phyloP scores from a whole-genome alignment of 2,888 invertebrate genomes.

The Opisthograptis luteolata region DNA sequence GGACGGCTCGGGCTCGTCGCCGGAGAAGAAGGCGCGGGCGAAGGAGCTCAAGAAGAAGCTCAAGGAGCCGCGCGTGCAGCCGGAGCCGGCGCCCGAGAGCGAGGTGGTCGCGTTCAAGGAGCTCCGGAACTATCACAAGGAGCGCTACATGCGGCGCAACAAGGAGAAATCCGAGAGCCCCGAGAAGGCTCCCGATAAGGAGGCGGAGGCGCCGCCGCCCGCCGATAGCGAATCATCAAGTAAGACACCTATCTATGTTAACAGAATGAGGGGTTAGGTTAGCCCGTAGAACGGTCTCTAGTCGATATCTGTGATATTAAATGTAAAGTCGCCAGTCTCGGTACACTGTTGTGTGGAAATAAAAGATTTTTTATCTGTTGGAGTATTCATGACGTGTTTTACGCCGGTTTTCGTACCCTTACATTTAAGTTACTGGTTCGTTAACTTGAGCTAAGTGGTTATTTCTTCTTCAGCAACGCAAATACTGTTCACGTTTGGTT shows the following conservation, averaged over 20 bases:
- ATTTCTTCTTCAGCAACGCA: background rate
- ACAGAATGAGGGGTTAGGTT: constrained; percentile 23
- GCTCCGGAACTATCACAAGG: constrained; percentile 82
- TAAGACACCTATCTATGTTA: constrained; percentile 74
- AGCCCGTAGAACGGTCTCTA: constrained; percentile 21
- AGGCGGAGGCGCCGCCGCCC: constrained; percentile 35
- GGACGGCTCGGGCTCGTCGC: constrained; percentile 46
- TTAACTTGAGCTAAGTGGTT: constrained; percentile 2
- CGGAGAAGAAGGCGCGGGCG: constrained; percentile 48
- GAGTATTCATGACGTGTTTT: constrained; percentile 74
- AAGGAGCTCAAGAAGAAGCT: constrained; percentile 23
- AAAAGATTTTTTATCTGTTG: constrained; percentile 75
- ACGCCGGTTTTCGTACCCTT: constrained; percentile 63
- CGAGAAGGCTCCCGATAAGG: constrained; percentile 52
- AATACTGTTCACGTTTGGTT: constrained; percentile 26
- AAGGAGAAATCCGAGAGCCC: constrained; percentile 85
- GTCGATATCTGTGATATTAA: constrained; percentile 64
- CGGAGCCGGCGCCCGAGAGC: constrained; percentile 41
- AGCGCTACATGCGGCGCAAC: constrained; percentile 87
- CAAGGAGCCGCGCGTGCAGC: constrained; percentile 31
- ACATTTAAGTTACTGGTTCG: constrained; percentile 41
- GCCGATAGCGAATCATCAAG: constrained; percentile 66
- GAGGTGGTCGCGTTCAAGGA: constrained; percentile 81
- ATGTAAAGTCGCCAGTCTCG: constrained; percentile 54
- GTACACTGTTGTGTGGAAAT: constrained; percentile 67